These are phyloP conservation scores for Pachymerium ferrugineum DNA, from an alignment of 2,888 invertebrate species.

Conservation along the genomic window DNA sequence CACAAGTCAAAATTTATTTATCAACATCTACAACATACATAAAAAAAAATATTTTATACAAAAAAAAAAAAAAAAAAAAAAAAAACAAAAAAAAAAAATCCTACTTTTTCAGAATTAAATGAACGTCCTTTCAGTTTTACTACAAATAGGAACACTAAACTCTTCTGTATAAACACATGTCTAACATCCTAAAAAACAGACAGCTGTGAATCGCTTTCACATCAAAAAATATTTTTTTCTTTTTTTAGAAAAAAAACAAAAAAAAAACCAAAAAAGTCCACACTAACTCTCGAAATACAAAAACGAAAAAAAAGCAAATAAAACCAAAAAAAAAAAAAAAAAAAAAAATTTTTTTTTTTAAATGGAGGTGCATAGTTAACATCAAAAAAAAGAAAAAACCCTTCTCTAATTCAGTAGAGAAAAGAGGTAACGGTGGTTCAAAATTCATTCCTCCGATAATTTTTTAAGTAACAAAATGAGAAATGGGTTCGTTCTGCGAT, in stretches of 20 bases:
- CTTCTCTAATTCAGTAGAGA: neutral
- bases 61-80: slow-evolving; percentile 22
- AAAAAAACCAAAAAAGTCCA: neutral
- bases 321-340: too few species aligned
- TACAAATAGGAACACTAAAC: slow-evolving; percentile 16
- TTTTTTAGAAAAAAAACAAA: neutral
- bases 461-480: too few species aligned
- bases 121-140: too few species aligned
- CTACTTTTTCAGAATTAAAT: neutral
- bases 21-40: slow-evolving; percentile 15
- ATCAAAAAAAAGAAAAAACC: neutral
- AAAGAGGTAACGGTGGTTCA: too few species aligned
- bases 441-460: too few species aligned
- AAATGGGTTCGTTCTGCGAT: too few species aligned
- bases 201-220: neutral
- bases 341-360: neutral
- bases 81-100: slow-evolving; percentile 11
- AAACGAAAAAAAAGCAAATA: too few species aligned
- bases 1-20: slow-evolving; percentile 17
- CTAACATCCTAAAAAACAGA: neutral
- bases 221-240: neutral
- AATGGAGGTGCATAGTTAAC: neutral
- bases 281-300: too few species aligned
- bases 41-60: slow-evolving; percentile 15
- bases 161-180: neutral